Conservation (phyloP, 2,888 invertebrate genomes). For the Aphrophora alni region DNA sequence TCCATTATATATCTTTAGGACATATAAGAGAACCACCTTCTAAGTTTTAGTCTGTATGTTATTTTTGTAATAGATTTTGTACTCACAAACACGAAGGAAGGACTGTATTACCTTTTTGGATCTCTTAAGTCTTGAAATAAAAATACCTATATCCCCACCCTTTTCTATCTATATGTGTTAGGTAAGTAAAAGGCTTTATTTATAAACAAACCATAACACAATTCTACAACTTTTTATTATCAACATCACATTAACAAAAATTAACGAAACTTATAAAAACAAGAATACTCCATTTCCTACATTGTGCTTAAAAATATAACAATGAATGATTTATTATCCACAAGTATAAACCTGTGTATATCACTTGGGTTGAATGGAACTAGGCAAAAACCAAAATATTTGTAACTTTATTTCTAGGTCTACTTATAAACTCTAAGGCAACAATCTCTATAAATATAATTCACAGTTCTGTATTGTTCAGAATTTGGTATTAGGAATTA, state of each 20-base stretch:
- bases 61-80: too few species aligned
- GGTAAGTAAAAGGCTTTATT: background rate
- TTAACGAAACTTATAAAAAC: background rate
- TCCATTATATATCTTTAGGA: too few species aligned
- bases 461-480: background rate
- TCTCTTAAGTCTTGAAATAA: too few species aligned
- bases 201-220: background rate
- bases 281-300: background rate
- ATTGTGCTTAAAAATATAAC: background rate
- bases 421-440: background rate
- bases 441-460: background rate
- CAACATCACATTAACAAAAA: background rate
- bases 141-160: too few species aligned
- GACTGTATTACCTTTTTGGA: too few species aligned
- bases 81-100: too few species aligned
- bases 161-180: too few species aligned
- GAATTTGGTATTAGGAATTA: background rate
- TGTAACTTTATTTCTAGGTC: background rate
- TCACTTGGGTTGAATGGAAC: background rate
- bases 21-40: too few species aligned
- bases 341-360: too few species aligned
- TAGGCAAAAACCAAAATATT: background rate
- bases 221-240: background rate
- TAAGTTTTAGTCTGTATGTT: too few species aligned
- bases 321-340: background rate